Evolutionary conservation across 1,140 invertebrate genomes (phyloP), one percentile per base, ranked within the genome.

Genomic region (Sarcophaga bullata): DNA sequence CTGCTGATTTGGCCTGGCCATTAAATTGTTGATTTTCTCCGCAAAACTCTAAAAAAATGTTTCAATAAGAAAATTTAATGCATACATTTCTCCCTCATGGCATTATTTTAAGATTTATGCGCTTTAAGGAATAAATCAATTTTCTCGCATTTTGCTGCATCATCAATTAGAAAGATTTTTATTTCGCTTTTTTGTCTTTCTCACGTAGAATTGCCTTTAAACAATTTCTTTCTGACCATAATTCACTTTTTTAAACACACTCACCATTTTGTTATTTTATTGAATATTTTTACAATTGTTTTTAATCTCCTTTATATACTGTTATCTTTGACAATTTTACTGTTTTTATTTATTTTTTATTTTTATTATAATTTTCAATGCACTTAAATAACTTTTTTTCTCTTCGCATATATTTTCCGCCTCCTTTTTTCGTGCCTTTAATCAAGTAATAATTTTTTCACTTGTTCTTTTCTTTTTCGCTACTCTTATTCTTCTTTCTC

Each of bases 11-110:
- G 95, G 95, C 84, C 94, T 92, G 83, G 94, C 92, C 94, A 96
- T 94, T 82, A 96, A 91, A 85, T 93, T 92, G 73, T 93, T 92
- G 86, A 96, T 91, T 92, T 95, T 96, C 86, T 95, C 95, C 83
- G 93, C 91, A 85, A 96, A 93, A 85, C 95, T 96, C 95, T 96
- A 90, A 82, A 93, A 92, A 11, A 58, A 80, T 17, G 9, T 48
- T 15, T 6, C 37, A 73, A 73, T 68, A 68, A 68, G 17, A 25
- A 68, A 68, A 68, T 19, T 68, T 68, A 37, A 9, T 68, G 8
- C 17, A 19, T 68, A 37, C n/a, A 68, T 25, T 68, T 68, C n/a
- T n/a, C 25, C 19, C n/a, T n/a, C 25, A 2, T 37, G 25, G 25
- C 25, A 37, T 37, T 37, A 58, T 13, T 15, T 68, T 68, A 25